Base-by-base conservation (phyloP, 2,797 vertebrate genomes). In the Sorex maritimensis region DNA sequence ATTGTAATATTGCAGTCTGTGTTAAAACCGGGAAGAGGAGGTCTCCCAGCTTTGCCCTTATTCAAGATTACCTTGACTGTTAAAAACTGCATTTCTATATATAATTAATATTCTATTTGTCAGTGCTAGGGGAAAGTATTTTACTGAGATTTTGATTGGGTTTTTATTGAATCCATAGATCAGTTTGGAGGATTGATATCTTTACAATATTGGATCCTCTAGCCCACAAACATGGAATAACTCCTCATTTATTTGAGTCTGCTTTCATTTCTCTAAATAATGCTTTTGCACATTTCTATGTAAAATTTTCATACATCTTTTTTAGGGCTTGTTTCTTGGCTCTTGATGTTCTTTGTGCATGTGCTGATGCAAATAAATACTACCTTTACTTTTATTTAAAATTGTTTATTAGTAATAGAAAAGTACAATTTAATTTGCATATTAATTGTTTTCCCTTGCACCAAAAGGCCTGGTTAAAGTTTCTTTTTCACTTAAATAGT, bases 211-310 rank as follows among this genome's bases (percentile, higher is more conserved):
- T 61, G 19, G 21, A 19, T 61, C 58, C 17, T 61, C 17, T 61
- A 23, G 15, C 21, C 58, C 6, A 61, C 58, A 61, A 28, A 52
- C 13, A 52, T 11, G 19, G 11, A 28, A 74, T 73, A 30, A 83
- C 7, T 84, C 26, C 58, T 55, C 34, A 61, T 79, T 91, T 63
- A 55, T 63, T 24, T 91, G 49, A 14, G 74, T 72, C 30, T 86
- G 14, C 23, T 80, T 94, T 86, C 81, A 75, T 72, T 80, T 91
- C 55, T 83, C 38, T 93, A 73, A 63, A 23, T 44, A 82, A 46
- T 44, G n/a, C 79, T 80, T 82, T 78, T 83, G 17, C 30, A 24
- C 23, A 75, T 26, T 80, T 92, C 28, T 77, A 8, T 58, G 68
- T 58, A 72, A 94, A 77, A 69, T 86, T 7, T 17, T 86, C 13